Evolutionary conservation across 2,113 vertebrate genomes (phyloP), one percentile per base, ranked within the genome.

Genomic region (Ictalurus punctatus): DNA sequence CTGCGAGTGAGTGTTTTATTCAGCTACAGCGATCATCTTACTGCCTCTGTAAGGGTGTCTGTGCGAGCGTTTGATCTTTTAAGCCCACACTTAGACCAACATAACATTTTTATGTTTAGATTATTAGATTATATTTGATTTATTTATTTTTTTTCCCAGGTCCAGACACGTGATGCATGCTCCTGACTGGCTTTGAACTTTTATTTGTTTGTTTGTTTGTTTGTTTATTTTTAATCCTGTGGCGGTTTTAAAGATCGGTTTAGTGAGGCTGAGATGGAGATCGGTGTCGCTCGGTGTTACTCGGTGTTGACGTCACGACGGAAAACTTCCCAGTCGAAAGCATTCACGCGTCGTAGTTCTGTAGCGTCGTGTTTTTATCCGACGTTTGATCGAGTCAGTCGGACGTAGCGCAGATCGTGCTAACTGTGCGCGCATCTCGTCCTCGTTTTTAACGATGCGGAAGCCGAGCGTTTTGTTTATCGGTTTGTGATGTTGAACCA

Each of bases 151-250:
- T 17, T 44, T 0, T 6, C 0, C 44, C 44, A 58, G 84, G 73
- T 88, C 34, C 69, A 8, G 19, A 48, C 56, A 71, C 69, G 6
- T 67, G 48, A 81, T 59, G 23, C 37, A 40, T 6, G 5, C 54
- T 59, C 10, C 59, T 84, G n/a, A 87, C 83, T 89, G 92, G 90
- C 58, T 88, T 84, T 74, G 88, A 89, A 90, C 86, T 48, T 86
- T 89, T 90, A 44, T 52, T 10, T 52, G 0, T 10, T 52, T 52
- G 8, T 52, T 52, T 48, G 0, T 48, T 52, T 52, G 0, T 10
- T 52, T 52, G 0, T 52, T 52, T 9, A 7, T 52, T 10, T 52
- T 10, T 52, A 34, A 10, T 23, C 14, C 54, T 6, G 6, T 48
- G 44, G 6, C 6, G 44, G 6, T 48, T 48, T 48, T 48, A 5